Percentiles rank a stretch among this genome's conserved stretches.
phyloP scores from a whole-genome alignment of 2,888 invertebrate genomes.

The Hofmannophila pseudospretella region DNA sequence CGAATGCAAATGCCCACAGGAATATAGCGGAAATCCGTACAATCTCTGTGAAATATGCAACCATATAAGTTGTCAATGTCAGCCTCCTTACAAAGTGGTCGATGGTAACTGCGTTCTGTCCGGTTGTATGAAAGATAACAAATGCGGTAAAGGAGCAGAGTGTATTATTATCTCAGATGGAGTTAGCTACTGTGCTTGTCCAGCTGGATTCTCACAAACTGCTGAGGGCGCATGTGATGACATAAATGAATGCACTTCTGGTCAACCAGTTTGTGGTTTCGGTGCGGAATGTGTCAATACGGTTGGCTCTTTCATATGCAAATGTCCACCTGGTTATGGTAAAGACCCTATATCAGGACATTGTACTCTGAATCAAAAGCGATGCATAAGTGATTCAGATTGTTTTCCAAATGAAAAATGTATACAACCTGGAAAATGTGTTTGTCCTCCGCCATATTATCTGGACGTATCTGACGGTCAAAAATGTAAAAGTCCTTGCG shows the following conservation, averaged over 20 bases:
- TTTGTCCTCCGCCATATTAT: conserved; percentile 94
- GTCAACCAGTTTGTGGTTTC: conserved; percentile 87
- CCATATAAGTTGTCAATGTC: conserved; percentile 90
- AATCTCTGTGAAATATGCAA: conserved; percentile 90
- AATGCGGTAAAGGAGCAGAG: conserved; percentile 91
- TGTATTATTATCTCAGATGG: conserved; percentile 94
- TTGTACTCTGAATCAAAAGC: conserved; percentile 89
- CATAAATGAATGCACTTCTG: conserved; percentile 89
- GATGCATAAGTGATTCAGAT: conserved; percentile 89
- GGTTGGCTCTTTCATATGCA: conserved; percentile 86
- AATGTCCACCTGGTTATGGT: conserved; percentile 88
- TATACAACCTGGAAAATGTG: conserved; percentile 93
- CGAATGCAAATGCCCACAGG: conserved; percentile 93
- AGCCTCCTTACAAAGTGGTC: conserved; percentile 90
- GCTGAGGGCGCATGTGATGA: conserved; percentile 90
- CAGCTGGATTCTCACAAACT: conserved; percentile 88
- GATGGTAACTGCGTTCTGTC: conserved; percentile 91
- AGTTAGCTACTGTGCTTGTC: conserved; percentile 95
- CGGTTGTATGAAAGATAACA: conserved; percentile 88
- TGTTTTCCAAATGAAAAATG: conserved; percentile 93
- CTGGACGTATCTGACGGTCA: conserved; percentile 89
- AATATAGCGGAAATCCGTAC: conserved; percentile 94
- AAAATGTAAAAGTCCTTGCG: conserved; percentile 95
- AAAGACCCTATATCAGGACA: conserved; percentile 90
- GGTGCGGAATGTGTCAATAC: conserved; percentile 92